Conservation (phyloP, 2,113 vertebrate species). For the Micronisus gabar region DNA sequence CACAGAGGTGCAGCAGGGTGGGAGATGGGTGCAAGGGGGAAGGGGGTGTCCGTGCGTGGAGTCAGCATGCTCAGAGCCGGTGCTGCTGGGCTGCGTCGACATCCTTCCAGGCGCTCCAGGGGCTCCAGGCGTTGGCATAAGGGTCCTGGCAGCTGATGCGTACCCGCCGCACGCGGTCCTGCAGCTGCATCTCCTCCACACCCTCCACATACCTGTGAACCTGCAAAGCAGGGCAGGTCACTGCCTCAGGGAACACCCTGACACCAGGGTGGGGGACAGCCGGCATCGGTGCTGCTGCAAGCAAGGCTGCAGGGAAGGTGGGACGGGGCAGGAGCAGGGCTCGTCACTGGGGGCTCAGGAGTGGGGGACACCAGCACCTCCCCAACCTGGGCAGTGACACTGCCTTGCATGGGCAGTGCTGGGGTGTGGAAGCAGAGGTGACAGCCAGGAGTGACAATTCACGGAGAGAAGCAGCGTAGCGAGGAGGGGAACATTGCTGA, state of each 20-base stretch:
- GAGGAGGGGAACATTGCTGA: not conserved
- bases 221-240: not conserved
- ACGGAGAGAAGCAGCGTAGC: rapidly evolving
- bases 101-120: slow-evolving; percentile 6
- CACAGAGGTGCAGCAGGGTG: rapidly evolving
- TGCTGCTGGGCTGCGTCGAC: rapidly evolving
- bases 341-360: not conserved
- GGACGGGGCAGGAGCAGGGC: not conserved
- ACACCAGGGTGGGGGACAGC: rapidly evolving
- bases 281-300: rapidly evolving
- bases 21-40: not conserved
- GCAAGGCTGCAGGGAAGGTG: rapidly evolving
- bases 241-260: rapidly evolving
- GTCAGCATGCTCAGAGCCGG: rapidly evolving
- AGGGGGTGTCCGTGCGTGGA: rapidly evolving
- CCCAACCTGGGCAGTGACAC: rapidly evolving
- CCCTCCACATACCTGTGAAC: not conserved
- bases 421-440: not conserved
- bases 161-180: rapidly evolving
- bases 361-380: not conserved
- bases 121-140: not conserved
- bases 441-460: not conserved
- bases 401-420: rapidly evolving
- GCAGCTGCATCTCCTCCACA: rapidly evolving
- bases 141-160: slow-evolving; percentile 54